A percentile compares a stretch with the other conserved stretches of the same genome.
These are phyloP conservation scores for Sebastiscus tertius DNA, from an alignment of 2,797 vertebrate genomes.

Conservation along the genomic window DNA sequence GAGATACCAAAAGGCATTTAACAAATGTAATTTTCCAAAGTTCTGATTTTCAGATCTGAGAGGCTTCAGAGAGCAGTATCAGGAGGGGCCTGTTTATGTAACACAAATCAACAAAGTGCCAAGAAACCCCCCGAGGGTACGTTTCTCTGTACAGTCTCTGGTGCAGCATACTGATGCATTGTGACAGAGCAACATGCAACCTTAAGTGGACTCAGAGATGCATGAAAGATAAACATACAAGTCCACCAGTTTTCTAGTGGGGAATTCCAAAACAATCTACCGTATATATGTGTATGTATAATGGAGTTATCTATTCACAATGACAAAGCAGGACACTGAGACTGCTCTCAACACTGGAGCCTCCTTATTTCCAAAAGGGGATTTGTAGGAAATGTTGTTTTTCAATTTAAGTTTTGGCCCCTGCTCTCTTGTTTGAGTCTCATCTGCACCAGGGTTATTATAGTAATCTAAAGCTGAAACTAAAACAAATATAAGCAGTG, in stretches of 20 bases:
- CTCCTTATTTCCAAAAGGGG: background rate
- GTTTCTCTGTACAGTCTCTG: slow-evolving; percentile 1
- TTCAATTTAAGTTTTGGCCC: slow-evolving; percentile 1
- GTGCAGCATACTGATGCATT: slow-evolving; percentile 38
- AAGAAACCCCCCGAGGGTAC: slow-evolving; percentile 26
- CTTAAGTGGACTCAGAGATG: background rate
- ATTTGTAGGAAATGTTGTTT: slow-evolving; percentile 1
- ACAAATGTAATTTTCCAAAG: slow-evolving; percentile 28
- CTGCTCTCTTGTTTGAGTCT: slow-evolving; percentile 22
- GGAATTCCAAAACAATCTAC: background rate
- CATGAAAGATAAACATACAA: background rate
- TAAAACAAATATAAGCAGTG: no score
- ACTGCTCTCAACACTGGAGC: background rate
- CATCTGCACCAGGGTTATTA: no score
- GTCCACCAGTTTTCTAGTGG: background rate
- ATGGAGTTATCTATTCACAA: background rate
- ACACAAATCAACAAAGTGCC: slow-evolving; percentile 50
- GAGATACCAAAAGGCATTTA: slow-evolving; percentile 1
- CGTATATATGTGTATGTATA: background rate
- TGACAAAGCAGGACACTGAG: background rate
- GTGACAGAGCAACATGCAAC: slow-evolving; percentile 11
- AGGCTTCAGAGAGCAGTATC: slow-evolving; percentile 8
- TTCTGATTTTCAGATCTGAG: slow-evolving; percentile 23
- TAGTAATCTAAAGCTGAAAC: no score
- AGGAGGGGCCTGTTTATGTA: slow-evolving; percentile 43